phyloP scores from a whole-genome alignment of 2,888 invertebrate species.

The Acleris cristana region DNA sequence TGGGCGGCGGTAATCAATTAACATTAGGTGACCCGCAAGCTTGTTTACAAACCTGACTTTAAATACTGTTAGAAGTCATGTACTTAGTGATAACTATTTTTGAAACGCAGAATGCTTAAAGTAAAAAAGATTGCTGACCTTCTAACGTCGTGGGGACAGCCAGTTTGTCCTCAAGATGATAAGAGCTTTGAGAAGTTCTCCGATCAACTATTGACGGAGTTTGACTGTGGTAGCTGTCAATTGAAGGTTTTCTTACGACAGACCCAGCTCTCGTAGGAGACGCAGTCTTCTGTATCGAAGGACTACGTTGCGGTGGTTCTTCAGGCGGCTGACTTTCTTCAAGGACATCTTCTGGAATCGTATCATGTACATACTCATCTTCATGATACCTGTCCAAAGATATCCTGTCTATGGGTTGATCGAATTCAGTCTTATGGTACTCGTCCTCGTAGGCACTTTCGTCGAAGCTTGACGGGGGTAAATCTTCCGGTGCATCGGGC shows the following conservation, averaged over 20 bases:
- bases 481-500: slow-evolving; percentile 78
- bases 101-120: not conserved
- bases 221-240: slow-evolving; percentile 78
- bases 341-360: slow-evolving; percentile 64
- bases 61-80: too few species aligned
- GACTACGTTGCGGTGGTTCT: slow-evolving; percentile 48
- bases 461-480: slow-evolving; percentile 71
- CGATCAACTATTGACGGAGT: slow-evolving; percentile 74
- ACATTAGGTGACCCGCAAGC: too few species aligned
- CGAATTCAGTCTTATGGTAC: slow-evolving; percentile 81
- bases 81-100: too few species aligned
- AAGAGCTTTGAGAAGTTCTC: slow-evolving; percentile 78
- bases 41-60: too few species aligned
- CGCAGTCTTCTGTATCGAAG: slow-evolving; percentile 68
- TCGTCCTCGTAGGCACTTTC: slow-evolving; percentile 83
- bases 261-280: slow-evolving; percentile 71
- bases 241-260: slow-evolving; percentile 71
- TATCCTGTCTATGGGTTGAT: slow-evolving; percentile 71
- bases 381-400: slow-evolving; percentile 78
- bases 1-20: too few species aligned
- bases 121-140: slow-evolving; percentile 53
- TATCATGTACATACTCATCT: slow-evolving; percentile 70
- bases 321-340: slow-evolving; percentile 68
- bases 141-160: slow-evolving; percentile 70
- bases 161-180: slow-evolving; percentile 83